Base-by-base conservation (phyloP, 1,140 invertebrate genomes). In the Lerema accius region DNA sequence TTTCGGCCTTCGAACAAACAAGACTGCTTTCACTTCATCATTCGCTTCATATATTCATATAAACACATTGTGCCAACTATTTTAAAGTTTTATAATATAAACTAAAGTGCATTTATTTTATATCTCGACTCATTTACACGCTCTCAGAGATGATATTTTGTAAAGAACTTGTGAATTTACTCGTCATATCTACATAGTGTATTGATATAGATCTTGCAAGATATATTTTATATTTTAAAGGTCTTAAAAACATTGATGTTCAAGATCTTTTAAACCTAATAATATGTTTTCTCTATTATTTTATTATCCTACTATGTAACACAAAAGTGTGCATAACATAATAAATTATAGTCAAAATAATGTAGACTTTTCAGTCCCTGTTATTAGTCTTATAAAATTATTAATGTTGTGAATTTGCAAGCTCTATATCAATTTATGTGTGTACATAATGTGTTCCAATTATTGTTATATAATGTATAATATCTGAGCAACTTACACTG, bases 21-120 rank as follows among this genome's bases (percentile, higher is more conserved):
- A 80, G 77, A 80, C 72, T 80, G 73, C 69, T 69, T 78, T 68
- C 61, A 65, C 61, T 15, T 55, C 37, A 53, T 48, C 19, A 14
- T 53, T 53, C 51, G 17, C 46, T 50, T 50, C 6, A 10, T 26
- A 53, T 17, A 40, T 40, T 28, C n/a, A 40, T 53, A 50, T 61
- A 39, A 19, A 67, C 58, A 58, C 49, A 56, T 40, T 58, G 55
- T 62, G 53, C 59, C 64, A 63, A 48, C 11, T 55, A 42, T 55
- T 55, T 56, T 56, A 32, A 26, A 17, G 42, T 28, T 7, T 32
- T 4, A 69, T 65, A 61, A 69, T 65, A 61, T 65, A 61, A 69
- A 32, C 35, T 7, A 56, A 56, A 43, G 23, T 64, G 67, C 67
- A 69, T 69, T 69, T 69, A 69, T 69, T 65, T 65, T 63, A 49